A percentile compares a stretch with the other conserved stretches of the same genome.
These are phyloP conservation scores for Tuberolachnus salignus DNA, from an alignment of 2,888 invertebrate species.

Conservation along the genomic window DNA sequence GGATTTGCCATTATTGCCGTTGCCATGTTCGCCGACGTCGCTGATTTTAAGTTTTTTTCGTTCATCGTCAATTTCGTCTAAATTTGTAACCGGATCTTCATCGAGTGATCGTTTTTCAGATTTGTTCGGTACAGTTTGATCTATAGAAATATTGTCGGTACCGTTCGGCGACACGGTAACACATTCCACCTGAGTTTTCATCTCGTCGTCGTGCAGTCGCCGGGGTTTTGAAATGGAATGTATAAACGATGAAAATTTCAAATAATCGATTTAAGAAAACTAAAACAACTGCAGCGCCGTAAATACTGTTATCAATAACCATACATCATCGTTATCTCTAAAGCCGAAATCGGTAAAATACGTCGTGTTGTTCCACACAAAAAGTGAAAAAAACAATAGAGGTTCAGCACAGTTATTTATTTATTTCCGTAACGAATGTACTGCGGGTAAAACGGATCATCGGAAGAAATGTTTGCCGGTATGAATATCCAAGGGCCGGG, in stretches of 20 bases:
- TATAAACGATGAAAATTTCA: not conserved
- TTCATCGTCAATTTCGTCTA: not conserved
- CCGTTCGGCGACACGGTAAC: not conserved
- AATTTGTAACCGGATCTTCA: not conserved
- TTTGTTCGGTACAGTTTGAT: not conserved
- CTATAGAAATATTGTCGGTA: not conserved
- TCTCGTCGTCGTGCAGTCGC: not conserved
- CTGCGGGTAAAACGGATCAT: no score
- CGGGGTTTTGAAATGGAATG: not conserved
- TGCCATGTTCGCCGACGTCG: not conserved
- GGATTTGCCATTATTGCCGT: not conserved
- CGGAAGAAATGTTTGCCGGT: no score
- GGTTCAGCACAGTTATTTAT: no score
- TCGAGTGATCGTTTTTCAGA: not conserved
- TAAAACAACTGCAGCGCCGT: not conserved
- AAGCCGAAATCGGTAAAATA: no score
- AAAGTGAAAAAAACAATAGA: no score
- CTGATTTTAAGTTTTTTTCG: conserved; percentile 23
- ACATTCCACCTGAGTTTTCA: not conserved
- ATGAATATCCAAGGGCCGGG: no score
- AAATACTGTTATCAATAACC: no score
- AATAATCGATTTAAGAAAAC: not conserved
- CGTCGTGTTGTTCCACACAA: no score
- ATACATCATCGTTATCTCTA: no score
- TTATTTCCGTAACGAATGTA: no score